phyloP scores from a whole-genome alignment of 1,140 invertebrate species.

The Mactra quadrangularis region DNA sequence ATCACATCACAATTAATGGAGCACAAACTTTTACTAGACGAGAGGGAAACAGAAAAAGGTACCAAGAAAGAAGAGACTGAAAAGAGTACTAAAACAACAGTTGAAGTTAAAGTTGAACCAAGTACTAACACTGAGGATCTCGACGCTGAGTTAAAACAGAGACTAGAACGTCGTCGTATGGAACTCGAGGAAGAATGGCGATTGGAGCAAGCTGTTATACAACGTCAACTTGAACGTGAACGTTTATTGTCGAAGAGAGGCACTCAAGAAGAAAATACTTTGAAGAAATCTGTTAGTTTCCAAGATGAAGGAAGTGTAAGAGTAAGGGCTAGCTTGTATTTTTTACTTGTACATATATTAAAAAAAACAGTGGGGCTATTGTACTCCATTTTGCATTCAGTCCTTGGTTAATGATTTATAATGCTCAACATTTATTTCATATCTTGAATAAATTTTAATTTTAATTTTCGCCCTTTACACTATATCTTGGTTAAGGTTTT shows the following conservation, averaged over 20 bases:
- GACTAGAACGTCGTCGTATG: constrained; percentile 22
- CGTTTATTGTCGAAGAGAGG: constrained; percentile 70
- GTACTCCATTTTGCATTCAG: no score
- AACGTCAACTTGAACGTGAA: constrained; percentile 41
- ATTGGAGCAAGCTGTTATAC: constrained; percentile 37
- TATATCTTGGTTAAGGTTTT: no score
- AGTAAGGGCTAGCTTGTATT: neutral
- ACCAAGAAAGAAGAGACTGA: constrained; percentile 32
- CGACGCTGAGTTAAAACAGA: constrained; percentile 31
- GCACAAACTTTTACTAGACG: constrained; percentile 60
- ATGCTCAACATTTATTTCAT: no score
- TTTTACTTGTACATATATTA: no score
- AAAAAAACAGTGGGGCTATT: no score
- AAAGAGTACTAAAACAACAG: neutral
- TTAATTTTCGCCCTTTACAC: no score
- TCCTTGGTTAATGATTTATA: no score
- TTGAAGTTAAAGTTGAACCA: neutral
- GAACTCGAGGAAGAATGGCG: constrained; percentile 54
- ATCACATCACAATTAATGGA: constrained; percentile 75
- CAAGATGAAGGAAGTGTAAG: constrained; percentile 59
- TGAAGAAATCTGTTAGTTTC: constrained; percentile 75
- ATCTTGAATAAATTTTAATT: no score
- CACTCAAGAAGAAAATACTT: constrained; percentile 72
- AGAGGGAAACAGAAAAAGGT: constrained; percentile 61
- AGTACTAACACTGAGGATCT: constrained; percentile 10